Conservation (phyloP, 2,888 invertebrate genomes). For the Ophion slaviceki region DNA sequence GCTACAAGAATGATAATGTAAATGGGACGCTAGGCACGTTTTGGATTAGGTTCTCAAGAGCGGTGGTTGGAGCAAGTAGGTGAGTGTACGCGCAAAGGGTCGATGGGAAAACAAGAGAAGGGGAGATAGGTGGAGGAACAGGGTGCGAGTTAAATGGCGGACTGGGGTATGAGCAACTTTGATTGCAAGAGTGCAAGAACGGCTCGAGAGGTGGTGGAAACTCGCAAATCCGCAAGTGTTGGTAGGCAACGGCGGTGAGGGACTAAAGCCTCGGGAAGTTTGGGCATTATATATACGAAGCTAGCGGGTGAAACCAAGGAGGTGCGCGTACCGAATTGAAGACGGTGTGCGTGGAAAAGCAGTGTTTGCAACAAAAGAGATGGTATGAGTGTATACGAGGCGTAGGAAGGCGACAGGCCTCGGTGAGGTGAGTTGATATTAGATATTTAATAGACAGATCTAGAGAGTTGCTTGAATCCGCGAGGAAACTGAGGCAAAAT, state of each 20-base stretch:
- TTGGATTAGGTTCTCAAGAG: slow-evolving; percentile 77
- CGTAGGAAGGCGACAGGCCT: not conserved
- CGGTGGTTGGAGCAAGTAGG: slow-evolving; percentile 46
- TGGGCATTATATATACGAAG: slow-evolving; percentile 30
- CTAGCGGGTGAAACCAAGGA: slow-evolving; percentile 17
- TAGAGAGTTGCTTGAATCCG: slow-evolving; percentile 73
- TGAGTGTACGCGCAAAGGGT: slow-evolving; percentile 51
- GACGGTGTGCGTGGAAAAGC: slow-evolving; percentile 26
- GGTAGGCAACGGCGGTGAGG: slow-evolving; percentile 29
- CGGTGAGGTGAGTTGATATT: slow-evolving; percentile 77
- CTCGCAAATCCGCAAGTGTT: slow-evolving; percentile 37
- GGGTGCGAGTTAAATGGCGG: slow-evolving; percentile 4
- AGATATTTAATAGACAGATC: slow-evolving; percentile 81
- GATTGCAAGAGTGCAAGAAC: slow-evolving; percentile 24
- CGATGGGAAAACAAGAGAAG: slow-evolving; percentile 33
- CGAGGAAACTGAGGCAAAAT: slow-evolving; percentile 73
- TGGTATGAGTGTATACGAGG: slow-evolving; percentile 38
- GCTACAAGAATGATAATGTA: slow-evolving; percentile 81
- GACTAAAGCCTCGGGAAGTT: slow-evolving; percentile 52
- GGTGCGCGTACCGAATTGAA: slow-evolving; percentile 24
- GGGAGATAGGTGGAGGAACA: slow-evolving; percentile 5
- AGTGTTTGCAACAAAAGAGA: slow-evolving; percentile 6
- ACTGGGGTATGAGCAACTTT: slow-evolving; percentile 16
- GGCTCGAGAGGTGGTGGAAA: slow-evolving; percentile 20
- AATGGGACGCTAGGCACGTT: slow-evolving; percentile 76